phyloP scores from a whole-genome alignment of 2,113 vertebrate genomes.

The Leucosticte australis region DNA sequence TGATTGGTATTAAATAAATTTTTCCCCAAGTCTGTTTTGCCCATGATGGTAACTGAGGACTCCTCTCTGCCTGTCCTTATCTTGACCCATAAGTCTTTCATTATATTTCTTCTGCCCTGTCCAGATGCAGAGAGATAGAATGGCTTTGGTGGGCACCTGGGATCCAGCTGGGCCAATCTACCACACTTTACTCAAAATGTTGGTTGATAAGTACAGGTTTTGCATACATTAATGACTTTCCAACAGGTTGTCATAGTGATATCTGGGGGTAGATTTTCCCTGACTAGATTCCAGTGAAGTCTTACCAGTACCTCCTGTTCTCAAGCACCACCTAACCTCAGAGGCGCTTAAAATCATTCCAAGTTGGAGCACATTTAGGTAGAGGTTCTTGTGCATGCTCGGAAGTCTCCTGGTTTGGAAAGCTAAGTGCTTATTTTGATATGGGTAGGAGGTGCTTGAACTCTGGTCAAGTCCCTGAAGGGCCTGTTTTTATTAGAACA shows the following conservation, averaged over 20 bases:
- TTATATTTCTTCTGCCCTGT: not conserved
- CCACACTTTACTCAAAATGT: not conserved
- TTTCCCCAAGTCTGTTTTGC: not conserved
- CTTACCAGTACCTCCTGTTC: conserved; percentile 6
- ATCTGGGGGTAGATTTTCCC: not conserved
- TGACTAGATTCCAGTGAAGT: not conserved
- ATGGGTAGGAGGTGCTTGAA: conserved; percentile 35
- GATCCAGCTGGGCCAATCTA: not conserved
- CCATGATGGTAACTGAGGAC: fast-evolving
- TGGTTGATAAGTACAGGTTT: not conserved
- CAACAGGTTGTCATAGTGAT: not conserved
- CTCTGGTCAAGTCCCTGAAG: conserved; percentile 37
- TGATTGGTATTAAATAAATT: not conserved
- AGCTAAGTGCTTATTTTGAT: conserved; percentile 50
- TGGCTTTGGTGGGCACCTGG: not conserved
- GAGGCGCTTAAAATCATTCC: conserved; percentile 42
- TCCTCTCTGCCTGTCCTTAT: not conserved
- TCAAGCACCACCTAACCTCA: conserved; percentile 60
- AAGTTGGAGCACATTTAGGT: conserved; percentile 50
- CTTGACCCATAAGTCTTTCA: not conserved
- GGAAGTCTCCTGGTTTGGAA: conserved; percentile 60
- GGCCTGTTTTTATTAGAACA: conserved; percentile 31
- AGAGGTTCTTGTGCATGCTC: conserved; percentile 17
- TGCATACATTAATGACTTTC: not conserved
- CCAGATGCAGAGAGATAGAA: not conserved